Evolutionary conservation across 1,140 invertebrate genomes (phyloP), one percentile per base, ranked within the genome.

Genomic region (Bombus impatiens): DNA sequence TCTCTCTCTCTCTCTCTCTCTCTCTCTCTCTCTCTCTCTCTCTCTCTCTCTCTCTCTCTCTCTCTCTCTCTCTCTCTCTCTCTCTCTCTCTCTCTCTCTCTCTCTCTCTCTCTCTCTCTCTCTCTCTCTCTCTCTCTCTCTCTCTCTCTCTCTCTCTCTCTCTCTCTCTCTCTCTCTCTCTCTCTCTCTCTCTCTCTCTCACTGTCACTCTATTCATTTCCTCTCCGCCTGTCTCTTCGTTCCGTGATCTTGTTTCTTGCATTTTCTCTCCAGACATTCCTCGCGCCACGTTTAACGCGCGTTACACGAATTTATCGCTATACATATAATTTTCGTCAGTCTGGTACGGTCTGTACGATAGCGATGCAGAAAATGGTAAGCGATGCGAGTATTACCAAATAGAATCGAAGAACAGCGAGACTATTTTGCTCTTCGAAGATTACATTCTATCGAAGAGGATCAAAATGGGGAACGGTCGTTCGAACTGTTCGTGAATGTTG

Each of bases 251-350:
- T 35, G 13, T 82, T 71, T 87, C 53, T 84, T 65, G 81, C 59
- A 83, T 86, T 72, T 86, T 67, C 77, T 25, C 68, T 40, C 47
- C 40, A 80, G 65, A 87, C 85, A 88, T 91, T 87, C 82, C 89
- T 76, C 72, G 83, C 57, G 65, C 76, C 28, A 32, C 78, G 71
- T 67, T 84, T 67, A 47, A 40, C 42, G 82, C 72, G 82, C 78
- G 62, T 40, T 62, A 79, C 74, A 81, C 68, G 72, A 90, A 68
- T 84, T 75, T 79, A 76, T 84, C 67, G 32, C 47, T 62, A 44
- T 62, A 62, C 5, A 53, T 62, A n/a, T 62, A 62, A 28, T 59
- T 83, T 65, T 79, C 71, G 62, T 65, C 67, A n/a, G 62, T 44
- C 59, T 47, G 37, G 44, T 57, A 65, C 62, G 79, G n/a, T 62